A percentile compares a stretch with the other conserved stretches of the same genome.
phyloP scores from a whole-genome alignment of 2,113 vertebrate genomes.

The Furnarius figulus region DNA sequence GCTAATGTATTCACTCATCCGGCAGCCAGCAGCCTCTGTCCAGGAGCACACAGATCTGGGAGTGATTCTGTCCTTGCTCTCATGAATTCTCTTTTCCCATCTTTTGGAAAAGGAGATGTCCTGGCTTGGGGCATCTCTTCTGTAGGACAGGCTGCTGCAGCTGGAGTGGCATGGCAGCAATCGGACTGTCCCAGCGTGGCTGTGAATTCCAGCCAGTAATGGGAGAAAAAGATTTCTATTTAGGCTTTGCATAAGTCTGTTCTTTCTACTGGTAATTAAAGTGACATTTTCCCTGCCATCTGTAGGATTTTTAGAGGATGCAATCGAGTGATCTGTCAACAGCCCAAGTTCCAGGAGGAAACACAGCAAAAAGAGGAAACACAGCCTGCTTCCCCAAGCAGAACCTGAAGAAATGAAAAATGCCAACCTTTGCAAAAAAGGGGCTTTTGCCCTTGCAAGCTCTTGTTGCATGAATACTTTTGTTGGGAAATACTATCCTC shows the following conservation, averaged over 20 bases:
- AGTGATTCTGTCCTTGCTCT: background rate
- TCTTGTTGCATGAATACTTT: background rate
- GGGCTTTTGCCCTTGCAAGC: background rate
- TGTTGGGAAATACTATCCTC: background rate
- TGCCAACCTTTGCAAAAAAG: background rate
- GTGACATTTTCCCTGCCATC: conserved; percentile 56
- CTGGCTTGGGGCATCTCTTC: background rate
- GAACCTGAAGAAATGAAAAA: background rate
- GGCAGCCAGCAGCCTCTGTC: background rate
- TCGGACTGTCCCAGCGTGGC: background rate
- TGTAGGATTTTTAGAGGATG: conserved; percentile 33
- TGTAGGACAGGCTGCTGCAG: background rate
- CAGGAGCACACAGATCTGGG: background rate
- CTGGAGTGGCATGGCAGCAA: fast-evolving
- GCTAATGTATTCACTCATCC: background rate
- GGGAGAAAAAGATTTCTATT: background rate
- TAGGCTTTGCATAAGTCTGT: background rate
- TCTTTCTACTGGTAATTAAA: conserved; percentile 34
- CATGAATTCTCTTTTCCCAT: background rate
- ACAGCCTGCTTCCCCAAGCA: background rate
- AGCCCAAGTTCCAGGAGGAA: conserved; percentile 8
- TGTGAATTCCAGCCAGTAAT: background rate
- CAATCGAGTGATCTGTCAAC: conserved; percentile 19
- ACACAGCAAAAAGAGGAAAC: background rate
- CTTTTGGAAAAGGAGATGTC: background rate